Percentiles rank a stretch among this genome's conserved stretches.
Conservation (phyloP, 2,113 vertebrate species). For the Lates calcarifer region DNA sequence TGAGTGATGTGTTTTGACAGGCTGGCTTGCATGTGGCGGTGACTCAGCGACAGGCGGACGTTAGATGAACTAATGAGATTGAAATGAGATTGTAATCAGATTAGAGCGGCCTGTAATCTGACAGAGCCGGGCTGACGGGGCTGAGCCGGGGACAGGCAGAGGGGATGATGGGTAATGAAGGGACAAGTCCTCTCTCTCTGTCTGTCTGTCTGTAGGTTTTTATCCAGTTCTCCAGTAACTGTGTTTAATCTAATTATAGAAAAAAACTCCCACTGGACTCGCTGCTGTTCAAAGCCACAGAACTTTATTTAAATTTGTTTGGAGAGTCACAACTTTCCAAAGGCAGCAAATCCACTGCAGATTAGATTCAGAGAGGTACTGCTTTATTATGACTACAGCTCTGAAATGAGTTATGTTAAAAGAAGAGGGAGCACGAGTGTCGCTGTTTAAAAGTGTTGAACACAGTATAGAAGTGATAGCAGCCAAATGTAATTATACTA, state of each 20-base stretch:
- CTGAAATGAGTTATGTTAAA: no score
- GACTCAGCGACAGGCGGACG: conserved; percentile 25
- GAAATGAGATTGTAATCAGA: conserved; percentile 58
- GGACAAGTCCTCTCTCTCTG: background rate
- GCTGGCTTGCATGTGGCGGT: conserved; percentile 34
- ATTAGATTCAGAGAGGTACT: no score
- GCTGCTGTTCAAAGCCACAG: no score
- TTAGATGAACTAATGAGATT: conserved; percentile 48
- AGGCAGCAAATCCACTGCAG: no score
- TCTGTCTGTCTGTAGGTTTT: background rate
- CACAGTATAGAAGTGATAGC: no score
- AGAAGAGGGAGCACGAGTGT: no score
- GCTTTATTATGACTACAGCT: no score
- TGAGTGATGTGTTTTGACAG: conserved; percentile 29
- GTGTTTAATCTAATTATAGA: background rate
- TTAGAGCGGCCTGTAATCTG: conserved; percentile 40
- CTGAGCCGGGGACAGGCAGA: conserved; percentile 7
- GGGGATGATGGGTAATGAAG: conserved; percentile 28
- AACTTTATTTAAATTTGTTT: no score
- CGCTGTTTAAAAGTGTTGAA: no score
- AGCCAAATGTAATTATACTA: no score
- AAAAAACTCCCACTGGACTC: no score
- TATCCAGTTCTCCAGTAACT: background rate
- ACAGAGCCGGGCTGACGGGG: background rate
- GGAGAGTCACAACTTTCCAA: no score